Conservation (phyloP, 2,888 invertebrate species). For the Spodoptera littoralis region DNA sequence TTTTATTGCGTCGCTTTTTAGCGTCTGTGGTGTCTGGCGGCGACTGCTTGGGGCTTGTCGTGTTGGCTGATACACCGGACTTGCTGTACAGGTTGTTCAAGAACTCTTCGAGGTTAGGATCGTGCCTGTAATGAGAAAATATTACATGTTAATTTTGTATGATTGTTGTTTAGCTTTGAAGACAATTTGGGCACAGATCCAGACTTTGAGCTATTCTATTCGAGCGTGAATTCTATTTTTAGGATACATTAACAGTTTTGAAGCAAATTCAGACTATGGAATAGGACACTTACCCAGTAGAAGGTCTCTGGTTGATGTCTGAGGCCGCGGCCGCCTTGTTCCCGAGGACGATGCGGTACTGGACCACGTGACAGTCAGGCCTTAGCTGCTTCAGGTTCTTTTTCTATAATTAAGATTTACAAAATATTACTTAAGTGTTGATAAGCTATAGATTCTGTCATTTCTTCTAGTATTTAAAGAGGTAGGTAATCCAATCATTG, state of each 20-base stretch:
- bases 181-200: too few species aligned
- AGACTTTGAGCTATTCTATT: too few species aligned
- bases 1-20: slow-evolving; percentile 81
- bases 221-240: too few species aligned
- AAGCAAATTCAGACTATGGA: too few species aligned
- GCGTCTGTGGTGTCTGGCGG: slow-evolving; percentile 64
- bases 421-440: too few species aligned
- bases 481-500: too few species aligned
- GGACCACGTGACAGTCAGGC: slow-evolving; percentile 97
- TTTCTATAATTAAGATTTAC: slow-evolving; percentile 66
- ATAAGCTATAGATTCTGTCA: too few species aligned
- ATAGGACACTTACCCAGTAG: slow-evolving; percentile 66
- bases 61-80: slow-evolving; percentile 78
- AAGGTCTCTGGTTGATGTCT: slow-evolving; percentile 71
- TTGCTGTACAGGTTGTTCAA: slow-evolving; percentile 94
- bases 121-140: slow-evolving; percentile 83
- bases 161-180: too few species aligned
- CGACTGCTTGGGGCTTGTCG: slow-evolving; percentile 59
- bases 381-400: slow-evolving; percentile 92
- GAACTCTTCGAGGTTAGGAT: slow-evolving; percentile 94
- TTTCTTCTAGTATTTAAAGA: too few species aligned
- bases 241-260: too few species aligned
- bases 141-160: not conserved
- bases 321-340: slow-evolving; percentile 87
- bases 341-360: slow-evolving; percentile 95